A percentile compares a stretch with the other conserved stretches of the same genome.
Evolutionary conservation across 2,797 vertebrate genomes (phyloP).

Genomic region (Alca torda): DNA sequence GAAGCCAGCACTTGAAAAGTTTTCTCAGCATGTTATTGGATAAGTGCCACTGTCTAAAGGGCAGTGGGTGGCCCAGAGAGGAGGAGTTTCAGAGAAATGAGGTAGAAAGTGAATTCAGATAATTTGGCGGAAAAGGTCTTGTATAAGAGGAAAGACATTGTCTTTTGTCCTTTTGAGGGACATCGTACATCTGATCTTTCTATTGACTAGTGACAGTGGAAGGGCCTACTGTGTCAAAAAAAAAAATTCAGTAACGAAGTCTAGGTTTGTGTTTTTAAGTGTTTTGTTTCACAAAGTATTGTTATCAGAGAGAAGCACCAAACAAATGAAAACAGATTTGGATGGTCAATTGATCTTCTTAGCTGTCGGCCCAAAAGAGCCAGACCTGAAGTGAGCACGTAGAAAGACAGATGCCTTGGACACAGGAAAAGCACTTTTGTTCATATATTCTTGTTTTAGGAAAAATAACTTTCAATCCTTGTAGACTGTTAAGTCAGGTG

Average conservation of each 20-base stretch:
- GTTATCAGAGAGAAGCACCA: not conserved
- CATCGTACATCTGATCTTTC: not conserved
- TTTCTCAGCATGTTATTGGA: not conserved
- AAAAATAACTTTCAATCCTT: not conserved
- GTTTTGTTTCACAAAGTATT: not conserved
- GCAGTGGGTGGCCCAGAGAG: constrained; percentile 13
- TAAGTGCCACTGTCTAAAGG: not conserved
- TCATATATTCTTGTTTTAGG: not conserved
- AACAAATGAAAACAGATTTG: not conserved
- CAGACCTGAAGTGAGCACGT: not conserved
- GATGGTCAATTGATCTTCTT: not conserved
- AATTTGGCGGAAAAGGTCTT: not conserved
- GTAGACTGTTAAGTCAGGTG: not conserved
- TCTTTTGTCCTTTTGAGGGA: not conserved
- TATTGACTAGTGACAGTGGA: not conserved
- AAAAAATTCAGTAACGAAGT: rapidly evolving
- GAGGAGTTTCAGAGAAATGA: not conserved
- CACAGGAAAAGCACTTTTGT: not conserved
- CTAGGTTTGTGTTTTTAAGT: not conserved
- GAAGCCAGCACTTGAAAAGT: constrained; percentile 4
- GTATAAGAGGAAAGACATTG: not conserved
- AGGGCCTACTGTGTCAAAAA: not conserved
- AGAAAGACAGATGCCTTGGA: not conserved
- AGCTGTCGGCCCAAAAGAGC: not conserved
- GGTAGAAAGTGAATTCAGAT: not conserved